These are phyloP conservation scores for Clupea harengus DNA, from an alignment of 2,113 vertebrate species.

Conservation along the genomic window DNA sequence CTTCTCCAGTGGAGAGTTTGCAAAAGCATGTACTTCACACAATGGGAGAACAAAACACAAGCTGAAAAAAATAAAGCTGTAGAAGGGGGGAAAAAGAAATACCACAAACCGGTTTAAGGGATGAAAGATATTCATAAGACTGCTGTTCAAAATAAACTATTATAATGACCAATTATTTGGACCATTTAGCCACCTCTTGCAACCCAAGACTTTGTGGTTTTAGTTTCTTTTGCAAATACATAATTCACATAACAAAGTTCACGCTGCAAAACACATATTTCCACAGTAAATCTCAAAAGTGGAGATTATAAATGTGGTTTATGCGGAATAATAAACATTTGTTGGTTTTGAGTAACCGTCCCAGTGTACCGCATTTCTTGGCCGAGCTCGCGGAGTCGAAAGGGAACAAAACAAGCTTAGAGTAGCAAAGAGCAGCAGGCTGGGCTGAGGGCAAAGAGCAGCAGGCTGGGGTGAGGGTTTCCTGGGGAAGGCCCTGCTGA, in stretches of 20 bases:
- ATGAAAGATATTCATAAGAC: neutral
- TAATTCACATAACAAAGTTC: slow-evolving; percentile 11
- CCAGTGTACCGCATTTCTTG: neutral
- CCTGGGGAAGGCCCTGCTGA: neutral
- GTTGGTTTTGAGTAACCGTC: neutral
- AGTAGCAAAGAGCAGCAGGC: neutral
- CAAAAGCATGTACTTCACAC: neutral
- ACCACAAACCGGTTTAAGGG: neutral
- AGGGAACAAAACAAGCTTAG: too few species aligned
- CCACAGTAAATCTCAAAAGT: neutral
- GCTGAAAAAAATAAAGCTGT: neutral
- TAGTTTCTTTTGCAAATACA: neutral
- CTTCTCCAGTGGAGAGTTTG: slow-evolving; percentile 28
- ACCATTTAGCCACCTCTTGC: neutral
- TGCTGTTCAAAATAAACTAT: slow-evolving; percentile 5
- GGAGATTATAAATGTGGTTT: slow-evolving; percentile 8
- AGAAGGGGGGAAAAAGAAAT: neutral
- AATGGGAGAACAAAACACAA: neutral
- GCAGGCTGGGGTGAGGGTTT: neutral
- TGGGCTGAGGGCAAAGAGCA: neutral
- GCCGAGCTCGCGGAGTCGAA: neutral
- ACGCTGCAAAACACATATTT: neutral
- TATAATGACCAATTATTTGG: slow-evolving; percentile 12
- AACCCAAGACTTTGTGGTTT: neutral
- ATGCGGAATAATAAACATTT: slow-evolving; percentile 13